phyloP scores from a whole-genome alignment of 2,113 vertebrate species.

The Pluvialis apricaria region DNA sequence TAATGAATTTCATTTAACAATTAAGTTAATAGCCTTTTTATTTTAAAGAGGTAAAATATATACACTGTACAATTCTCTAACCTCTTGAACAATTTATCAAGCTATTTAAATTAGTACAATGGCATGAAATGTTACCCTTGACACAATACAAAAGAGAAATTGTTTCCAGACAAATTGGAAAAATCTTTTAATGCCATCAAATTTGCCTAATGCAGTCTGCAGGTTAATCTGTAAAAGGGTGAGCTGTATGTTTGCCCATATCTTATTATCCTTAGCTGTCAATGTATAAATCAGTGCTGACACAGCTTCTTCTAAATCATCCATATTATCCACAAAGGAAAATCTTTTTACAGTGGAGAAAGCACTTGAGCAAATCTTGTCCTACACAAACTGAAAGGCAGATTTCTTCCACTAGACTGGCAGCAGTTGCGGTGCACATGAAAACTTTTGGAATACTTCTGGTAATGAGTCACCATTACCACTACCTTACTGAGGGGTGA shows the following conservation, averaged over 20 bases:
- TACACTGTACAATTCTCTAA: conserved; percentile 73
- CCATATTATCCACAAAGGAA: conserved; percentile 66
- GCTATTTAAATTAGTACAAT: conserved; percentile 80
- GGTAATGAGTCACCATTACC: background rate
- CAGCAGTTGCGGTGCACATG: background rate
- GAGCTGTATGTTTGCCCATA: conserved; percentile 78
- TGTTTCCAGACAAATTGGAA: conserved; percentile 85
- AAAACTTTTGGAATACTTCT: conserved; percentile 15
- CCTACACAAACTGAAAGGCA: conserved; percentile 51
- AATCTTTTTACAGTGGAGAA: conserved; percentile 49
- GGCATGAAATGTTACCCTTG: conserved; percentile 81
- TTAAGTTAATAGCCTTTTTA: conserved; percentile 81
- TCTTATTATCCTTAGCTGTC: conserved; percentile 85
- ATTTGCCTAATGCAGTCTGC: conserved; percentile 88
- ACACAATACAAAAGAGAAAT: conserved; percentile 82
- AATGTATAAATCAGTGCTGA: conserved; percentile 83
- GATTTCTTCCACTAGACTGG: conserved; percentile 30
- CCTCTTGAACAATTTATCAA: conserved; percentile 80
- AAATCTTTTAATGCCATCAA: conserved; percentile 86
- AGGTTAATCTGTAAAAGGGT: conserved; percentile 86
- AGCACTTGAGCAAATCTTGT: conserved; percentile 64
- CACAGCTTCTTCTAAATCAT: conserved; percentile 81
- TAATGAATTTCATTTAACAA: conserved; percentile 81
- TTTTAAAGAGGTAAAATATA: conserved; percentile 79
- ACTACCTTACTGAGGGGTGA: background rate